Conservation (phyloP, 2,113 vertebrate species). For the Orycteropus afer region DNA sequence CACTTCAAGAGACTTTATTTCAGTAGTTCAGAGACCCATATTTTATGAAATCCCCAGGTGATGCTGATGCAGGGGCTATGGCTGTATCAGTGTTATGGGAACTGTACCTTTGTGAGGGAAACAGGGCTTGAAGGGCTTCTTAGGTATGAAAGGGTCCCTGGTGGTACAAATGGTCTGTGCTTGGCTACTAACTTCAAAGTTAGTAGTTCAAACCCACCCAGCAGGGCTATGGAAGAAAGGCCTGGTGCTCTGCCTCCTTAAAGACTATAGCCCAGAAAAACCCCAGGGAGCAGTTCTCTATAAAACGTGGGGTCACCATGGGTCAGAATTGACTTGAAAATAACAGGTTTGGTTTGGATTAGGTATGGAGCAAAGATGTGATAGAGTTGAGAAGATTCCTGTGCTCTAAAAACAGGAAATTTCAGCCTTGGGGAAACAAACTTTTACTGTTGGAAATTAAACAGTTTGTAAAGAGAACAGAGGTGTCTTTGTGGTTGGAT, state of each 20-base stretch:
- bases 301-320: neutral
- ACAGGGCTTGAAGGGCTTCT: neutral
- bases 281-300: neutral
- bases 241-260: neutral
- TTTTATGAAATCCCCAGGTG: neutral
- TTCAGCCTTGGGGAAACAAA: neutral
- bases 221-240: neutral
- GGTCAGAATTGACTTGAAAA: neutral
- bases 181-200: neutral
- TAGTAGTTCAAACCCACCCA: neutral
- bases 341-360: neutral
- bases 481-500: neutral
- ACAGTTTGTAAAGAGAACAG: neutral
- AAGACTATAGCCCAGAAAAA: neutral
- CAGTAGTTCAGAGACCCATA: neutral
- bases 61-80: neutral
- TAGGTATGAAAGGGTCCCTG: neutral
- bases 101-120: neutral
- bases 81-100: neutral
- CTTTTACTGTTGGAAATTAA: neutral
- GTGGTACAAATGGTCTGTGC: neutral
- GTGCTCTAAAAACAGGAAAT: neutral
- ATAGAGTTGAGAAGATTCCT: neutral
- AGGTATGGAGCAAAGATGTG: neutral
- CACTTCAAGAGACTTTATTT: neutral